Conservation (phyloP, 2,113 vertebrate genomes). For the Cyprinus carpio region DNA sequence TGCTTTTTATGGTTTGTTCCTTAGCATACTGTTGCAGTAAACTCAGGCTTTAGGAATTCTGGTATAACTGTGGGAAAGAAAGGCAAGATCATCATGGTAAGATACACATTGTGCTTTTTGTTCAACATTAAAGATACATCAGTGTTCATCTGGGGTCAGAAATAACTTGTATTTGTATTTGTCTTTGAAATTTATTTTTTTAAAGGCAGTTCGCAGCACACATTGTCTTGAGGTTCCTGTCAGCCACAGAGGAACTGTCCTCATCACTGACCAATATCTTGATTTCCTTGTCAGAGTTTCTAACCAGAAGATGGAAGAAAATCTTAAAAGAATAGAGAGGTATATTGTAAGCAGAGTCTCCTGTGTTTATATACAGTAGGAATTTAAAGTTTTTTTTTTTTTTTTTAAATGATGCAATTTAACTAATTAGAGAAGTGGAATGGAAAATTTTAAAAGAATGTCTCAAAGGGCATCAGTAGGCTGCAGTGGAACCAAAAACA, state of each 20-base stretch:
- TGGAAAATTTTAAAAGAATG: background rate
- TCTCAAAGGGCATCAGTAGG: background rate
- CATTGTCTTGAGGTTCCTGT: constrained; percentile 93
- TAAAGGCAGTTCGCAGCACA: constrained; percentile 90
- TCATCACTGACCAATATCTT: constrained; percentile 87
- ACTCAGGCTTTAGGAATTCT: constrained; percentile 93
- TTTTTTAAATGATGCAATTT: background rate
- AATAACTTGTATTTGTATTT: background rate
- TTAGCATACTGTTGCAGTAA: constrained; percentile 84
- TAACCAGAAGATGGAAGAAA: constrained; percentile 93
- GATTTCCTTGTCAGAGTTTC: constrained; percentile 81
- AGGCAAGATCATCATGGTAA: constrained; percentile 89
- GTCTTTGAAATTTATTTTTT: background rate
- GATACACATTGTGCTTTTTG: background rate
- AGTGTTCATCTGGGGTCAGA: background rate
- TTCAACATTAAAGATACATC: background rate
- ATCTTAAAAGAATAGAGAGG: constrained; percentile 85
- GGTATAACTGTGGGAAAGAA: constrained; percentile 88
- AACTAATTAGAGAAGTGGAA: background rate
- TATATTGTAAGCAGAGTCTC: background rate
- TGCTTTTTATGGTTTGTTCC: constrained; percentile 36
- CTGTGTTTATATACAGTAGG: background rate
- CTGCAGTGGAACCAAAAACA: no score
- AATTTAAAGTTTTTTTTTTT: background rate
- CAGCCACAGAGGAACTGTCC: constrained; percentile 77